Evolutionary conservation across 2,113 vertebrate genomes (phyloP), one percentile per base, ranked within the genome.

Genomic region (Seriola dumerili): DNA sequence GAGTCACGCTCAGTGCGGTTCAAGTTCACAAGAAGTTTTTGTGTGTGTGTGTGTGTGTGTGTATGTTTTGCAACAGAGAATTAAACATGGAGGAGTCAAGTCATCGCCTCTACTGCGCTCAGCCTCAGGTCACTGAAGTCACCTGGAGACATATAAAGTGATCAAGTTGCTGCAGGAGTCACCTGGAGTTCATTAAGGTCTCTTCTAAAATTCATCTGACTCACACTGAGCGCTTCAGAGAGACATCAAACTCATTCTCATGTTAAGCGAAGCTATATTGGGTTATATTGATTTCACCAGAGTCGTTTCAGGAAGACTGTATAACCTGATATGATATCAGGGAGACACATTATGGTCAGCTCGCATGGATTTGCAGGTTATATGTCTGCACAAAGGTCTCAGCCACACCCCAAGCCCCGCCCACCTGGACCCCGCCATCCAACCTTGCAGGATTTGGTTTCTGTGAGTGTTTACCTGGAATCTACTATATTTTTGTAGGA

Each of bases 231-330:
- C 21, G 11, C 74, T 58, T 84, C 25, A 70, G 21, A 72, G 52
- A 25, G 50, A 62, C 76, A 76, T 79, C 72, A 80, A 78, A 85
- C 50, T 73, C 59, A 78, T 85, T 80, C 76, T 78, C 59, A 84
- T 81, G 71, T 77, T 81, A 74, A 85, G 73, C 77, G 88, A 74
- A 63, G 44, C 46, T 78, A 76, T 74, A 81, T 77, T 64, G 58
- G 85, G 66, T 61, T 66, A 25, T 79, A 89, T 90, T 66, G 90
- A 90, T 89, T 88, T 71, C 40, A 66, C 58, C 1, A 13, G 76
- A 84, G 85, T 90, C 78, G 82, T 93, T 91, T 93, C 85, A 85
- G 79, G 85, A 91, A 88, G 87, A 72, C 72, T 3, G 11, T 72
- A 78, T 66, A 88, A 85, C 36, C 52, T 73, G 74, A 90, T 88